Conservation (phyloP, 2,888 invertebrate species). For the Lordiphosa andalusiaca region DNA sequence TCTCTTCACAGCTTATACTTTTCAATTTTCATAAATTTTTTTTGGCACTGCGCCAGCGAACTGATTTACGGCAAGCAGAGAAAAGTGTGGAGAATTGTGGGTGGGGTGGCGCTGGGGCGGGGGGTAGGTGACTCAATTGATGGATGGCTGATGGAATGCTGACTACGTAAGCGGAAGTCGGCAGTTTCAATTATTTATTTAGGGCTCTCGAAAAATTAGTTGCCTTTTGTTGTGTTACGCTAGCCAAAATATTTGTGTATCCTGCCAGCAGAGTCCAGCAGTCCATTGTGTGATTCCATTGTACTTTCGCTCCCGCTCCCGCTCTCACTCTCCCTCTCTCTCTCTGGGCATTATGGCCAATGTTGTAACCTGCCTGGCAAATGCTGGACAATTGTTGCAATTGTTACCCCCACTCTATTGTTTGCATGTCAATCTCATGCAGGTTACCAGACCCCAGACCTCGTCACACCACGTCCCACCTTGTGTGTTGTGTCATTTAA, state of each 20-base stretch:
- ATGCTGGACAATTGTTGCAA: slow-evolving; percentile 68
- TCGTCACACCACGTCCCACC: slow-evolving; percentile 1
- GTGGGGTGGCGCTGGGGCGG: neutral
- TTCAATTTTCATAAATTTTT: slow-evolving; percentile 67
- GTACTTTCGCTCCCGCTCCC: slow-evolving; percentile 6
- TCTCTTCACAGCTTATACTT: slow-evolving; percentile 51
- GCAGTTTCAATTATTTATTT: slow-evolving; percentile 70
- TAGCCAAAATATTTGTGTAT: slow-evolving; percentile 56
- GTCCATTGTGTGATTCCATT: slow-evolving; percentile 54
- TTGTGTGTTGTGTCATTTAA: slow-evolving; percentile 74
- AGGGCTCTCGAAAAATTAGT: slow-evolving; percentile 55
- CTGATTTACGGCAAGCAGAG: slow-evolving; percentile 68
- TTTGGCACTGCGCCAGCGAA: slow-evolving; percentile 61
- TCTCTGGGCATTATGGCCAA: slow-evolving; percentile 38
- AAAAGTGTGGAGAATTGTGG: slow-evolving; percentile 19
- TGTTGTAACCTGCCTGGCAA: slow-evolving; percentile 27
- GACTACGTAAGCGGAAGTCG: slow-evolving; percentile 60
- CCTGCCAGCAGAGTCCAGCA: slow-evolving; percentile 21
- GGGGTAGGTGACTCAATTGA: slow-evolving; percentile 49
- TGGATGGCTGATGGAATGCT: slow-evolving; percentile 59
- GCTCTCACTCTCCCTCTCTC: neutral
- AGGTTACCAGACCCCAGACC: slow-evolving; percentile 38
- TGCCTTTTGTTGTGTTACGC: slow-evolving; percentile 51
- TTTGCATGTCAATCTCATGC: slow-evolving; percentile 72
- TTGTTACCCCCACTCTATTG: slow-evolving; percentile 35